Base-by-base conservation (phyloP, 2,888 invertebrate genomes). In the Caradrina kadenii region DNA sequence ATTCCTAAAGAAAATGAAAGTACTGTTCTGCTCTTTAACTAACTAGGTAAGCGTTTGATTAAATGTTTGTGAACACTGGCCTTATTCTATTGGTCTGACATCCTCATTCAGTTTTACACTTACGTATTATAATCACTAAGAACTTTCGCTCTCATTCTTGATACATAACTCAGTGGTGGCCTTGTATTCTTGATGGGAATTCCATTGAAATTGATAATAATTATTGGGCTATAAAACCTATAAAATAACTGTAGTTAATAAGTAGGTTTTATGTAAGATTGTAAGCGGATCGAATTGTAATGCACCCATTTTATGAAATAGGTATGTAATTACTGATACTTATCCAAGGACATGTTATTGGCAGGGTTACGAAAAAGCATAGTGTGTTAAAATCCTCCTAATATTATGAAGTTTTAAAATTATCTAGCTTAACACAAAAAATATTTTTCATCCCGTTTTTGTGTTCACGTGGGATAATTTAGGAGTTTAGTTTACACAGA, bases 171-270 rank as follows among this genome's bases (percentile, higher is more conserved):
- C 26, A 60, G 53, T 68, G 35, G 22, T 67, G 52, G 49, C 76
- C 80, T 61, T 76, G 76, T 17, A 67, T 76, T 22, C 53, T n/a
- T 22, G 50, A 76, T 75, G 48, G 55, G 60, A 67, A 80, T 75
- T 80, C 55, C 80, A 21, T 39, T 45, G 39, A 17, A 53, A 76
- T 75, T 39, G 60, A 54, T 59, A 48, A 13, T 73, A n/a, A 73
- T 73, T 63, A 73, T 63, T 73, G 49, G 21, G 42, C 80, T 48
- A 79, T 73, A 73, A 62, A 61, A 73, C 45, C 50, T 73, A 42
- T 56, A 19, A 63, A 74, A 80, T 65, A 1, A 15, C 35, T 26
- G 49, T 45, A 61, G 50, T 63, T 50, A 53, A 73, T 48, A 73
- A 6, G 52, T 13, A 64, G 53, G 45, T 22, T 42, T 74, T 78